phyloP scores from a whole-genome alignment of 2,888 invertebrate species.

The Lacanobia wlatinum region DNA sequence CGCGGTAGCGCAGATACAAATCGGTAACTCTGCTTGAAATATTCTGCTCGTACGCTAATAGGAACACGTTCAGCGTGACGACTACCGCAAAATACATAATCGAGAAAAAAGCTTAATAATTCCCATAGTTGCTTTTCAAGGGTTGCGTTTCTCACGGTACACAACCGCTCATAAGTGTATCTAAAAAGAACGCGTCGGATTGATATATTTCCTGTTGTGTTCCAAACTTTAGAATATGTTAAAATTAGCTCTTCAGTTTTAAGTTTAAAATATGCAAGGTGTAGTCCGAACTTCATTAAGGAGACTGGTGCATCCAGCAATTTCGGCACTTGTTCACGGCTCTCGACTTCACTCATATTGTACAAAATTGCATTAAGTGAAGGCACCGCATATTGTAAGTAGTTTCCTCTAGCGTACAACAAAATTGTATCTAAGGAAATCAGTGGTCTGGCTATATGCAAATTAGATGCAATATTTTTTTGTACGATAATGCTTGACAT shows the following conservation, averaged over 20 bases:
- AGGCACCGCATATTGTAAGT: slow-evolving; percentile 79
- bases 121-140: slow-evolving; percentile 71
- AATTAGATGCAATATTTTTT: slow-evolving; percentile 78
- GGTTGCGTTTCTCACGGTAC: slow-evolving; percentile 65
- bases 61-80: slow-evolving; percentile 64
- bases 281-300: slow-evolving; percentile 78
- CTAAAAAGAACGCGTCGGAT: slow-evolving; percentile 74
- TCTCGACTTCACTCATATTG: slow-evolving; percentile 71
- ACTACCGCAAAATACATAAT: slow-evolving; percentile 45
- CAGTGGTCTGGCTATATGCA: slow-evolving; percentile 79
- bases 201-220: slow-evolving; percentile 71
- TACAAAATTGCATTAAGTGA: slow-evolving; percentile 77
- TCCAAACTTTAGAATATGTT: slow-evolving; percentile 72
- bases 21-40: slow-evolving; percentile 69
- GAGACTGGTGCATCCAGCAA: slow-evolving; percentile 75
- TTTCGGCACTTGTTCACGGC: slow-evolving; percentile 66
- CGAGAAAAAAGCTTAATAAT: slow-evolving; percentile 72
- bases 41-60: slow-evolving; percentile 19
- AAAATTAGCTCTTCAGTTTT: slow-evolving; percentile 69
- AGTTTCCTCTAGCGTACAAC: slow-evolving; percentile 81
- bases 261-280: slow-evolving; percentile 72
- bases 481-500: slow-evolving; percentile 62
- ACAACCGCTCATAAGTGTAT: slow-evolving; percentile 69
- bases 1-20: slow-evolving; percentile 59
- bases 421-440: slow-evolving; percentile 72